These are phyloP conservation scores for Philotrypesis tridentata DNA, from an alignment of 1,140 invertebrate species.

Conservation along the genomic window DNA sequence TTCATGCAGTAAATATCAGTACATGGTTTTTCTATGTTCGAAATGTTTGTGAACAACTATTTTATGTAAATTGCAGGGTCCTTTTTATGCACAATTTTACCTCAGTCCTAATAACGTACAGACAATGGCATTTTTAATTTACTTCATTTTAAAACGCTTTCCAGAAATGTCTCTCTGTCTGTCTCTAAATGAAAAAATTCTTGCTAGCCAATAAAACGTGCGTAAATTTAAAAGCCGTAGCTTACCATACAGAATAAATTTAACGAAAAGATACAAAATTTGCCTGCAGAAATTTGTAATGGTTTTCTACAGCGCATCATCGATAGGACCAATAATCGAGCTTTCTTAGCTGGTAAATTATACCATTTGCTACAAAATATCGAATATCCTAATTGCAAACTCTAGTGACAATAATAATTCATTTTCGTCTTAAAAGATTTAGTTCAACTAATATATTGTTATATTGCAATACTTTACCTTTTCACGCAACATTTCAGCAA, in stretches of 20 bases:
- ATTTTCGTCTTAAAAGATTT: not conserved
- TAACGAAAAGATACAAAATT: conserved; percentile 53
- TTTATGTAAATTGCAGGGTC: no score
- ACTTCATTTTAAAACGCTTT: not conserved
- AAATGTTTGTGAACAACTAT: no score
- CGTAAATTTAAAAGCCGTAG: not conserved
- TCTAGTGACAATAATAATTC: conserved; percentile 42
- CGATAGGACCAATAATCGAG: conserved; percentile 51
- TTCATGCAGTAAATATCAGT: no score
- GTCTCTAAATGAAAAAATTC: conserved; percentile 11
- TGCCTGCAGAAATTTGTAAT: conserved; percentile 53
- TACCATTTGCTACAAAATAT: conserved; percentile 57
- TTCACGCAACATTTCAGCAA: conserved; percentile 4
- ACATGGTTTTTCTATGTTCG: no score
- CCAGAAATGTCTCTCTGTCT: no score
- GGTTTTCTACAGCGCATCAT: conserved; percentile 55
- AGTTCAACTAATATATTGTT: not conserved
- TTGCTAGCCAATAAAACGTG: not conserved
- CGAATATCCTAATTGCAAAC: conserved; percentile 50
- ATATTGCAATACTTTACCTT: not conserved
- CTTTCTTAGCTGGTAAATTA: conserved; percentile 39
- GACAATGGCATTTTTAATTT: no score
- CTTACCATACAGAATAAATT: conserved; percentile 46
- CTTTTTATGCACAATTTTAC: no score
- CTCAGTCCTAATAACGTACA: no score